Evolutionary conservation across 1,140 invertebrate genomes (phyloP).

Genomic region (Pectinophora gossypiella): DNA sequence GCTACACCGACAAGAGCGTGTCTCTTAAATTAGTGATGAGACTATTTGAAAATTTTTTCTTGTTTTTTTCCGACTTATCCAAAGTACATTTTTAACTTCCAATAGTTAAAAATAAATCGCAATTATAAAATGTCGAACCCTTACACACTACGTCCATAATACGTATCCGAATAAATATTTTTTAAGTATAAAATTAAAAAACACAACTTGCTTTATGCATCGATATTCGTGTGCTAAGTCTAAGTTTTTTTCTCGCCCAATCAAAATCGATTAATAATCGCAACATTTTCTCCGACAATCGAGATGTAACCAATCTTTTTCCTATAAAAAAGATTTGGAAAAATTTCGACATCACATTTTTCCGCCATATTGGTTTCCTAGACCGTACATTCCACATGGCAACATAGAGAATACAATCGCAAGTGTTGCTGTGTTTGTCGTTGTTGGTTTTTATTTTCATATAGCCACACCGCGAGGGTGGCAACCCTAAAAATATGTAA

Average conservation of each 20-base stretch:
- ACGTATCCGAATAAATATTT: conserved; percentile 66
- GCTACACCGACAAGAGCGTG: no score
- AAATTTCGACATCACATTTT: background rate
- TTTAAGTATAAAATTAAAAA: conserved; percentile 70
- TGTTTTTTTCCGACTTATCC: no score
- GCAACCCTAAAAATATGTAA: conserved; percentile 27
- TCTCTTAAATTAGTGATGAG: no score
- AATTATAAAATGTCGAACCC: conserved; percentile 14
- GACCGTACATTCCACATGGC: background rate
- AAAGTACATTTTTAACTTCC: background rate
- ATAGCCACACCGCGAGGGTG: conserved; percentile 9
- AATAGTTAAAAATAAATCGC: conserved; percentile 10
- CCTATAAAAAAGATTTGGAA: background rate
- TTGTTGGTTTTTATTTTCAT: conserved; percentile 13
- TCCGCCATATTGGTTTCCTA: background rate
- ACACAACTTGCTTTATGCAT: conserved; percentile 57
- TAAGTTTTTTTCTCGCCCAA: conserved; percentile 18
- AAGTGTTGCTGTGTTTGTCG: conserved; percentile 23
- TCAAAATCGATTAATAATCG: conserved; percentile 13
- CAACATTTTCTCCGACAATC: background rate
- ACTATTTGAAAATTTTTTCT: no score
- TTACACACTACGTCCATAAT: conserved; percentile 50
- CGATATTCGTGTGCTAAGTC: conserved; percentile 47
- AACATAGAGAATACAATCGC: conserved; percentile 6
- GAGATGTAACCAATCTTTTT: background rate